phyloP scores from a whole-genome alignment of 2,888 invertebrate species.

The Drosophila infuscata region DNA sequence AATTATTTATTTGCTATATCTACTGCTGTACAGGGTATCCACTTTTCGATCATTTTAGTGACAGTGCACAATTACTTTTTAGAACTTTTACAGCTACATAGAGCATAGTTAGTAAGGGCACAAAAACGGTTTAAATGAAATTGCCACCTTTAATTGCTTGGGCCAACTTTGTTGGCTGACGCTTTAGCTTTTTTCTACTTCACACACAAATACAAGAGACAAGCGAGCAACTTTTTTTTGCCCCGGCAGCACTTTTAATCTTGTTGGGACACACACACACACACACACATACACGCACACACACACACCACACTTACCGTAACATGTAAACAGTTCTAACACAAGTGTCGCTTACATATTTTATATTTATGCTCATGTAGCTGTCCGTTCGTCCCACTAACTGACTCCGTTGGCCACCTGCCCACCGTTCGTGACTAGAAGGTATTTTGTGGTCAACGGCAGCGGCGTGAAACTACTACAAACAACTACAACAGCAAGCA shows the following conservation, averaged over 20 bases:
- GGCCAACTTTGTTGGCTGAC: conserved; percentile 47
- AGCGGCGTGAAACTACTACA: conserved; percentile 65
- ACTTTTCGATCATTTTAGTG: not conserved
- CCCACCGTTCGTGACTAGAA: conserved; percentile 60
- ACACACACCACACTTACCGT: conserved; percentile 10
- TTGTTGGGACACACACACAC: conserved; percentile 56
- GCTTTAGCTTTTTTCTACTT: conserved; percentile 24
- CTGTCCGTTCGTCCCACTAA: conserved; percentile 52
- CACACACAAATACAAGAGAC: not conserved
- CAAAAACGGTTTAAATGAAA: conserved; percentile 41
- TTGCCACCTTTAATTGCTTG: conserved; percentile 74
- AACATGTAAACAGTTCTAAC: conserved; percentile 8
- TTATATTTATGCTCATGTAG: conserved; percentile 79
- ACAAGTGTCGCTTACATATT: conserved; percentile 70
- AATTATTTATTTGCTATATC: not conserved
- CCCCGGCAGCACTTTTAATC: conserved; percentile 72
- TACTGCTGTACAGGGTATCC: conserved; percentile 3
- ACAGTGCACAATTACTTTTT: not conserved
- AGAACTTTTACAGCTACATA: conserved; percentile 2
- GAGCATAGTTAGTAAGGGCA: conserved; percentile 16
- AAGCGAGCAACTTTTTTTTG: conserved; percentile 29
- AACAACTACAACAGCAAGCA: conserved; percentile 46
- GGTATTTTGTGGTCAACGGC: conserved; percentile 73
- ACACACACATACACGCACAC: conserved; percentile 18
- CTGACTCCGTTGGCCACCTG: conserved; percentile 43